Conservation (phyloP, 2,797 vertebrate genomes). For the Jordanella pulchra region DNA sequence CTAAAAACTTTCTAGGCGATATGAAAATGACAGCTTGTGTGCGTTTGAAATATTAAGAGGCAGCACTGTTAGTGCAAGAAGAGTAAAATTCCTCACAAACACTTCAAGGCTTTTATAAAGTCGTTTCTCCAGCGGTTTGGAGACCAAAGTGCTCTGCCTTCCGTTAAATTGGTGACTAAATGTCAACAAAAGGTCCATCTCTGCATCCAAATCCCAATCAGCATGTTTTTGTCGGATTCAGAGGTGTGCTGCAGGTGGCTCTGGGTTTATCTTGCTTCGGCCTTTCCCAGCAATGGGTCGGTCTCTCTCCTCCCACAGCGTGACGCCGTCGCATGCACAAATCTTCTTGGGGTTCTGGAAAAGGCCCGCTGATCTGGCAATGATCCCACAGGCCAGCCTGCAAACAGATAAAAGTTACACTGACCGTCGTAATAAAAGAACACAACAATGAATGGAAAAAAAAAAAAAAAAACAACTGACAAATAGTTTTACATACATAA, state of each 20-base stretch:
- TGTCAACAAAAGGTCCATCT: background rate
- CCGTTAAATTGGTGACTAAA: background rate
- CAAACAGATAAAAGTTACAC: background rate
- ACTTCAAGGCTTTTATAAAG: slow-evolving; percentile 5
- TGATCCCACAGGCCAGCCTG: slow-evolving; percentile 92
- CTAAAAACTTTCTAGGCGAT: too few species aligned
- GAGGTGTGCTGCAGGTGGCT: slow-evolving; percentile 76
- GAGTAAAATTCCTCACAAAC: slow-evolving; percentile 13
- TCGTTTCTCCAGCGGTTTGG: slow-evolving; percentile 11
- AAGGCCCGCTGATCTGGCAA: slow-evolving; percentile 88
- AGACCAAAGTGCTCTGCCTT: slow-evolving; percentile 8
- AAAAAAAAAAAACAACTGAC: background rate
- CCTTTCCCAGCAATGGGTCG: slow-evolving; percentile 76
- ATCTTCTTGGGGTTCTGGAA: slow-evolving; percentile 91
- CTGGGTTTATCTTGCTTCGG: slow-evolving; percentile 57
- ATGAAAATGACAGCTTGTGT: slow-evolving; percentile 18
- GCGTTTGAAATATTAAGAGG: slow-evolving; percentile 20
- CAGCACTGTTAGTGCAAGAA: background rate
- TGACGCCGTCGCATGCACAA: slow-evolving; percentile 90
- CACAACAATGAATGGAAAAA: background rate
- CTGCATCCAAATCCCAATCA: background rate
- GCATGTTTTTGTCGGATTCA: slow-evolving; percentile 49
- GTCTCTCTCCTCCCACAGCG: slow-evolving; percentile 91
- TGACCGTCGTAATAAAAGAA: background rate
- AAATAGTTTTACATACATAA: too few species aligned